Conservation (phyloP, 2,797 vertebrate genomes). For the Botia kubotai region DNA sequence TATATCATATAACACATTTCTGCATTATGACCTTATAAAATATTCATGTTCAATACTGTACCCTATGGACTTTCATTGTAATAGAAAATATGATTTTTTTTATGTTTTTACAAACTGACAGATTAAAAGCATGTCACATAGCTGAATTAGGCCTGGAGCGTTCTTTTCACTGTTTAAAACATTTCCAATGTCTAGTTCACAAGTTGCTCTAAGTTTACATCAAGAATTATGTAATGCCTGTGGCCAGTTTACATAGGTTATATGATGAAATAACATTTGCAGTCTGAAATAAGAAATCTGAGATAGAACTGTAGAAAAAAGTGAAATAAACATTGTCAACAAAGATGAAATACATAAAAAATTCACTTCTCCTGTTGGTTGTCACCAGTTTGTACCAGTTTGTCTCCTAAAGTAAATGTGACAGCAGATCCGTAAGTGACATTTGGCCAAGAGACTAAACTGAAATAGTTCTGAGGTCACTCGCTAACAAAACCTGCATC, state of each 20-base stretch:
- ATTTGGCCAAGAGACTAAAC: constrained; percentile 29
- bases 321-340: not conserved
- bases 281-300: not conserved
- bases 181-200: not conserved
- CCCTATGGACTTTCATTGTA: too few relatives aligned
- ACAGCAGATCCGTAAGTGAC: constrained; percentile 34
- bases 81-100: not conserved
- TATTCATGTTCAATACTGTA: not conserved
- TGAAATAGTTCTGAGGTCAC: constrained; percentile 37
- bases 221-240: not conserved
- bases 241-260: not conserved
- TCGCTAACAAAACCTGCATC: constrained; percentile 25
- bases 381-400: constrained; percentile 26
- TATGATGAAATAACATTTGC: not conserved
- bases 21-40: too few relatives aligned
- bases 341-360: not conserved
- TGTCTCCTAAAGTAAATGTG: constrained; percentile 18
- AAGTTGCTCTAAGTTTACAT: not conserved
- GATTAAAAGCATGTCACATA: not conserved
- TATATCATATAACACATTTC: too few relatives aligned
- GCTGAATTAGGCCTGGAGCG: not conserved
- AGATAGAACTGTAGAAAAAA: not conserved
- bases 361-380: not conserved
- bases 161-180: not conserved
- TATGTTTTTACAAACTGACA: not conserved